Evolutionary conservation across 2,888 invertebrate genomes (phyloP).

Genomic region (Agonopterix heracliana): DNA sequence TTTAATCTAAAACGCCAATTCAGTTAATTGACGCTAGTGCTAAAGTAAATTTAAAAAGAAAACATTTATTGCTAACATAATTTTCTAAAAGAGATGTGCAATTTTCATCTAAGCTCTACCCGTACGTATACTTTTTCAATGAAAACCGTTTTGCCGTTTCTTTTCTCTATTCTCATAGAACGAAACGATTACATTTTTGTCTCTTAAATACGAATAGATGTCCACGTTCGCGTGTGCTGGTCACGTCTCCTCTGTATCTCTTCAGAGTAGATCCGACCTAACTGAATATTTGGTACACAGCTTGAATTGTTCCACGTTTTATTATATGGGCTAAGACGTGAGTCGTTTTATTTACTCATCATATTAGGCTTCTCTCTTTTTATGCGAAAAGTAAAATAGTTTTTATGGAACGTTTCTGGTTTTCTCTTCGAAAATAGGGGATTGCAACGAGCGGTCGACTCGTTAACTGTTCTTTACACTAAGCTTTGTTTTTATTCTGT

Average conservation of each 20-base stretch:
- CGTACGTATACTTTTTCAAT: neutral
- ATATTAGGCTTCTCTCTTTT: slow-evolving; percentile 25
- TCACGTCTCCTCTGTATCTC: slow-evolving; percentile 44
- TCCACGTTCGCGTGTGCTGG: slow-evolving; percentile 3
- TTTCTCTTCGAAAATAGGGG: neutral
- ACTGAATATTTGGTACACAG: slow-evolving; percentile 60
- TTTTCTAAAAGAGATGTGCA: neutral
- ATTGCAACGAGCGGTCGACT: neutral
- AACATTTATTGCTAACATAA: too few species aligned
- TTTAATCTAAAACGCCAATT: too few species aligned
- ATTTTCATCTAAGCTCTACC: neutral
- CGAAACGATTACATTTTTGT: slow-evolving; percentile 5
- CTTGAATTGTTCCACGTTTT: slow-evolving; percentile 48
- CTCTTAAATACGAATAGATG: slow-evolving; percentile 5
- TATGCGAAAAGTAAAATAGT: slow-evolving; percentile 9
- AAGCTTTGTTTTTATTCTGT: too few species aligned
- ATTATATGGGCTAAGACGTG: slow-evolving; percentile 43
- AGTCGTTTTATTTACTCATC: slow-evolving; percentile 44
- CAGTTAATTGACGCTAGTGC: too few species aligned
- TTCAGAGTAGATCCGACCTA: slow-evolving; percentile 35
- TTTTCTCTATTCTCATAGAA: neutral
- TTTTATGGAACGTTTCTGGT: neutral
- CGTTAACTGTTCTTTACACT: too few species aligned
- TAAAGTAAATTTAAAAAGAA: too few species aligned
- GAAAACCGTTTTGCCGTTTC: neutral